Base-by-base conservation (phyloP, 2,888 invertebrate species). In the Microplitis deprimator region DNA sequence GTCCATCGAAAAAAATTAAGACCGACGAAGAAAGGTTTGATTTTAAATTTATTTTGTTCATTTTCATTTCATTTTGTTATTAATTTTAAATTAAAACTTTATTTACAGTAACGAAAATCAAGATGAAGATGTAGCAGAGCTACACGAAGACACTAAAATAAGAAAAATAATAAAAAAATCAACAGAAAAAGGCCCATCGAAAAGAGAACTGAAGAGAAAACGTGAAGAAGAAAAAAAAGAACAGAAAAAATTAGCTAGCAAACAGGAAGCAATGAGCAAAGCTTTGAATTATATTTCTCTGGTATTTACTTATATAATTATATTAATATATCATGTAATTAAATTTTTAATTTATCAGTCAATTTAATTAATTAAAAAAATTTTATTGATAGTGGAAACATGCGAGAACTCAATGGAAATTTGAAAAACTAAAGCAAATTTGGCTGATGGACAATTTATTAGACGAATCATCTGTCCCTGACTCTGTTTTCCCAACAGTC, bases 351-450 rank as follows among this genome's bases (percentile, higher is more conserved):
- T 13, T 59, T 59, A 59, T 13, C n/a, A n/a, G n/a, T n/a, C n/a
- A n/a, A n/a, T n/a, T 13, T 20, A 59, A 59, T 59, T 13, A 59
- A 59, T 59, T 13, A 13, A 8, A 50, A 68, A 67, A 8, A 29
- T 68, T 84, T 83, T 6, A 50, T 5, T 29, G 13, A 50, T 92
- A 93, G 84, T 96, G 96, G 96, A 94, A 95, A 87, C 91, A 94
- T 85, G 91, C 92, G 79, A 92, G 90, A 81, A 90, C 89, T 67
- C 92, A 94, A 83, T 96, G 96, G 96, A 96, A 95, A 88, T 96
- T 96, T 87, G 94, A 94, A 89, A 96, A 96, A 89, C 89, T 93
- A 1, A 93, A 93, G 79, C 96, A 96, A 90, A 92, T 94, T n/a
- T 95, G 95, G 92, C 90, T 96, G 71, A 93, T 93, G 82, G 93